Conservation (phyloP, 1,140 invertebrate genomes). For the Drosophila mayri region DNA sequence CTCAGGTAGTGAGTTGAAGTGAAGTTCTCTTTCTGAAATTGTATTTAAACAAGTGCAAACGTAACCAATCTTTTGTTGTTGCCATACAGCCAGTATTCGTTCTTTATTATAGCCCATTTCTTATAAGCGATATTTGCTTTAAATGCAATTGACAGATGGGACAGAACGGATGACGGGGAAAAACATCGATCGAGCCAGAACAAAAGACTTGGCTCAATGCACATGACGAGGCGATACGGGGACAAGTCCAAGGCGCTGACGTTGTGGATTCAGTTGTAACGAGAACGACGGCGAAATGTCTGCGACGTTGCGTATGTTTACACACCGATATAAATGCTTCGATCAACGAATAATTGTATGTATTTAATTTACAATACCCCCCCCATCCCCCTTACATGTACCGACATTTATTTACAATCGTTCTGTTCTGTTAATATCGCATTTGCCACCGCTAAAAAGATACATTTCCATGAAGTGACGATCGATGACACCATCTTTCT, state of each 20-base stretch:
- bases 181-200: constrained; percentile 66
- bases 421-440: constrained; percentile 55
- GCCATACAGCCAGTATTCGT: constrained; percentile 9
- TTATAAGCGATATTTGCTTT: constrained; percentile 67
- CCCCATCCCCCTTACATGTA: constrained; percentile 34
- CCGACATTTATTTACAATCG: constrained; percentile 65
- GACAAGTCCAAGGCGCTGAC: constrained; percentile 22
- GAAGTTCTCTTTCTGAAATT: constrained; percentile 47
- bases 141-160: constrained; percentile 76
- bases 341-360: constrained; percentile 62
- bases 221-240: constrained; percentile 31
- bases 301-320: constrained; percentile 55
- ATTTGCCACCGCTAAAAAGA: constrained; percentile 57
- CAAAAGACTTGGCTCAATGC: constrained; percentile 66
- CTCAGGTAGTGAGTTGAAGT: constrained; percentile 16
- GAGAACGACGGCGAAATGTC: constrained; percentile 68
- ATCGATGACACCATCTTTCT: constrained; percentile 38
- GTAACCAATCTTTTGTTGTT: constrained; percentile 73
- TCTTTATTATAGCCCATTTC: constrained; percentile 58
- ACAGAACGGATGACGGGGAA: constrained; percentile 56
- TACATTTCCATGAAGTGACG: constrained; percentile 49
- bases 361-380: constrained; percentile 69
- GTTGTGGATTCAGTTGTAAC: constrained; percentile 76
- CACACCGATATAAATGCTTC: constrained; percentile 31
- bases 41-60: constrained; percentile 78